Evolutionary conservation across 2,797 vertebrate species (phyloP).

Genomic region (Macroramphosus scolopax): DNA sequence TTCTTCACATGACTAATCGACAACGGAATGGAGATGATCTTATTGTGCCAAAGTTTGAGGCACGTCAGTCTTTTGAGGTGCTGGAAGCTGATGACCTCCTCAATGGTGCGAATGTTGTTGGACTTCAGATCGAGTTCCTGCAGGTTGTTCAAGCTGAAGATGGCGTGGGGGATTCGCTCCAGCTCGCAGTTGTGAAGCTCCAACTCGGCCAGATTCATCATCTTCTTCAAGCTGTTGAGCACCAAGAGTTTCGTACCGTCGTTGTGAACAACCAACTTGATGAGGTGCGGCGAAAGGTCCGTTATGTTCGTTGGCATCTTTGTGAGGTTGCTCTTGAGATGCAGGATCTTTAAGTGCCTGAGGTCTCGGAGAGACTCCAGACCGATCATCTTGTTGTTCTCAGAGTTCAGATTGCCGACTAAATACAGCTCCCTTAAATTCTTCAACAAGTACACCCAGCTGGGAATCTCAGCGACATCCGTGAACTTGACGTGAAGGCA

Average conservation of each 20-base stretch:
- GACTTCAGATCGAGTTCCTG: slow-evolving; percentile 97
- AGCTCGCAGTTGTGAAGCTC: slow-evolving; percentile 97
- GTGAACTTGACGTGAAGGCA: slow-evolving; percentile 99
- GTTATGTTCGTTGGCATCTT: slow-evolving; percentile 99
- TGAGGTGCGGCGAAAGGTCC: slow-evolving; percentile 92
- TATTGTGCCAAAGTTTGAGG: slow-evolving; percentile 98
- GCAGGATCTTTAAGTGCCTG: slow-evolving; percentile 91
- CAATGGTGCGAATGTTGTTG: slow-evolving; percentile 96
- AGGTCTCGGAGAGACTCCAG: slow-evolving; percentile 95
- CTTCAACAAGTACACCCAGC: slow-evolving; percentile 95
- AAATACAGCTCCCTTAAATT: slow-evolving; percentile 92
- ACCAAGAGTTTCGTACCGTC: slow-evolving; percentile 97
- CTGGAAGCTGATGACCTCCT: slow-evolving; percentile 98
- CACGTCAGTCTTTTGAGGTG: slow-evolving; percentile 95
- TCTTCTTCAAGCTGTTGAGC: slow-evolving; percentile 98
- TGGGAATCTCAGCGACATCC: slow-evolving; percentile 96
- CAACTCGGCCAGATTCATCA: slow-evolving; percentile 93
- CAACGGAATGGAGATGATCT: slow-evolving; percentile 92
- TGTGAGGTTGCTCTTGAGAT: slow-evolving; percentile 97
- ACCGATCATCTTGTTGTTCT: slow-evolving; percentile 99
- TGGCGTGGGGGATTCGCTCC: slow-evolving; percentile 96
- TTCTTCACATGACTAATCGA: slow-evolving; percentile 95
- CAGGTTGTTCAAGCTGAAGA: slow-evolving; percentile 95
- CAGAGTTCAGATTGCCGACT: slow-evolving; percentile 95
- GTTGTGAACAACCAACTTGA: slow-evolving; percentile 93